phyloP scores from a whole-genome alignment of 2,797 vertebrate species.

The Acipenser oxyrinchus region DNA sequence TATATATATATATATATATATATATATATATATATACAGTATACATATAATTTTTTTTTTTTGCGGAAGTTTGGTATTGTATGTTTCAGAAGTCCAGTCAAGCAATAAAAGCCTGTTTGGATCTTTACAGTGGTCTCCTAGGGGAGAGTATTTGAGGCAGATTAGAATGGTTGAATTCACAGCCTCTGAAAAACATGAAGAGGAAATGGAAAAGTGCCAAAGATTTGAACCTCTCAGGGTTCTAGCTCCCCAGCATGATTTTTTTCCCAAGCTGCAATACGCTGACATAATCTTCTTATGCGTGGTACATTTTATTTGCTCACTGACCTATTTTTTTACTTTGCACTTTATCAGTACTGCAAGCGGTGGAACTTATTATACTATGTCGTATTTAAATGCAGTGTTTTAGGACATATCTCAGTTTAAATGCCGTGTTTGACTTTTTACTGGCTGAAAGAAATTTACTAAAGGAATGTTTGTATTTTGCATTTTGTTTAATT shows the following conservation, averaged over 20 bases:
- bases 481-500: no score
- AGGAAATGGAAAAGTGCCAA: background rate
- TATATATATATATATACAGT: no score
- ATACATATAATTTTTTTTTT: no score
- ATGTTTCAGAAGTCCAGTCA: no score
- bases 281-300: conserved; percentile 28
- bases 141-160: background rate
- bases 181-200: conserved; percentile 31
- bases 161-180: conserved; percentile 5
- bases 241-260: conserved; percentile 19
- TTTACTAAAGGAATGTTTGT: no score
- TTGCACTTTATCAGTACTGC: conserved; percentile 16
- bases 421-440: background rate
- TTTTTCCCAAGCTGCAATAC: conserved; percentile 21
- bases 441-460: no score
- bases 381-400: no score
- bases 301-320: conserved; percentile 22
- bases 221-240: conserved; percentile 21
- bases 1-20: no score
- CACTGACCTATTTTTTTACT: conserved; percentile 28
- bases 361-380: background rate
- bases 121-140: background rate
- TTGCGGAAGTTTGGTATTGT: no score
- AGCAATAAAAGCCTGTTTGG: no score
- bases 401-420: background rate